Evolutionary conservation across 2,888 invertebrate genomes (phyloP), one percentile per base, ranked within the genome.

Genomic region (Lasioglossum zephyrum): DNA sequence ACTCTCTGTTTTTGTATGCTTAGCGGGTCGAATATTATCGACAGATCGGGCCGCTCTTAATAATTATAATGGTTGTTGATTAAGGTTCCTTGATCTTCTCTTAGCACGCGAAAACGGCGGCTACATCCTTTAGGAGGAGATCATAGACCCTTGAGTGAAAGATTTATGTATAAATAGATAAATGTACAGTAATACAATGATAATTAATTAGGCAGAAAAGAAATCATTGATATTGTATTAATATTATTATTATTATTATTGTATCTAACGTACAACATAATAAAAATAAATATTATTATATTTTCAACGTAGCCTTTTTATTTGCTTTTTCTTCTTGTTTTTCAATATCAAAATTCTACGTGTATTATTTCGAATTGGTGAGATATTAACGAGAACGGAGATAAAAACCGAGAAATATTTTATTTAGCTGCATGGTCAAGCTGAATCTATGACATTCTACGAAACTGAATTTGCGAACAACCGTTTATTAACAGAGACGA

Each of bases 221-320:
- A 80, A 84, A 92, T 93, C 89, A 93, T 93, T 94, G 92, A 94
- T 93, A 94, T 93, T 94, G 94, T 94, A 94, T 94, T 92, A 94
- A 94, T 94, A 94, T 94, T 94, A 94, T 92, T 94, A 93, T 92
- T 91, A 92, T 92, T 94, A 93, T 92, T 91, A 94, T 91, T 94
- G 93, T 94, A 94, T 94, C 92, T 92, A 93, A 93, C 92, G 91
- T 93, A 92, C 93, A 93, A 92, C 92, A 89, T 92, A 91, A 93
- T 92, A 73, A 92, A 92, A 93, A 93, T 93, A 94, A 94, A 94
- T 91, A 93, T 94, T 93, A 94, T 92, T 94, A 94, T 94, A 94
- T 94, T 94, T 94, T 94, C 94, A 91, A 94, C 92, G 87, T 89
- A 90, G 89, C 84, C 79, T 84, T 91, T 87, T 87, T 86, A 89